These are phyloP conservation scores for Montipora capricornis DNA, from an alignment of 64 coral and sea anemone genomes.

Conservation along the genomic window DNA sequence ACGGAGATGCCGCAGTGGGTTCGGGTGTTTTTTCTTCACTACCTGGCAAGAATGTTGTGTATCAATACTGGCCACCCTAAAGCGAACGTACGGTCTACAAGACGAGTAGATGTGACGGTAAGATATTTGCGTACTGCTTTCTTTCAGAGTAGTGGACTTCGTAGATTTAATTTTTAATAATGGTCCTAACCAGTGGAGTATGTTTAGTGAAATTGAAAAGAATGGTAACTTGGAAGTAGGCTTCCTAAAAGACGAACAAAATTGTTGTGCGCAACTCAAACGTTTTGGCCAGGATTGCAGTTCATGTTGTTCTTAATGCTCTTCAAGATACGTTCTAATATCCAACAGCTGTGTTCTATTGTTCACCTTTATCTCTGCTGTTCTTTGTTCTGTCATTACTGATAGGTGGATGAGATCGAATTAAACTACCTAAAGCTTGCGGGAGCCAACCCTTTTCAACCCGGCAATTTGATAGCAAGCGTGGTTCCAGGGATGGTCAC, in stretches of 20 bases:
- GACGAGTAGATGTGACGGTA: slow-evolving; percentile 12
- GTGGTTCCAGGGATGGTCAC: not conserved
- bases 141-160: not conserved
- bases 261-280: too few relatives aligned
- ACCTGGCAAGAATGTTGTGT: slow-evolving; percentile 74
- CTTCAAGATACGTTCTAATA: not conserved
- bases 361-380: not conserved
- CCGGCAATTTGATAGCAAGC: not conserved
- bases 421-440: slow-evolving; percentile 18
- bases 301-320: not conserved
- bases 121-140: not conserved
- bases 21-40: slow-evolving; percentile 82
- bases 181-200: too few relatives aligned
- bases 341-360: not conserved
- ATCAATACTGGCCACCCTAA: slow-evolving; percentile 55
- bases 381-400: not conserved
- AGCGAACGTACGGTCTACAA: slow-evolving; percentile 21
- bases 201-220: too few relatives aligned
- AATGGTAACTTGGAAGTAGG: too few relatives aligned
- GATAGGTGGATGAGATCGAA: slow-evolving; percentile 36
- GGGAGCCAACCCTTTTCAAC: slow-evolving; percentile 45
- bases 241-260: too few relatives aligned
- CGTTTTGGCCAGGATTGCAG: too few relatives aligned
- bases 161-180: too few relatives aligned
- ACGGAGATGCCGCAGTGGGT: slow-evolving; percentile 86